Evolutionary conservation across 2,888 invertebrate species (phyloP), one percentile per base, ranked within the genome.

Genomic region (Eupithecia abbreviata): DNA sequence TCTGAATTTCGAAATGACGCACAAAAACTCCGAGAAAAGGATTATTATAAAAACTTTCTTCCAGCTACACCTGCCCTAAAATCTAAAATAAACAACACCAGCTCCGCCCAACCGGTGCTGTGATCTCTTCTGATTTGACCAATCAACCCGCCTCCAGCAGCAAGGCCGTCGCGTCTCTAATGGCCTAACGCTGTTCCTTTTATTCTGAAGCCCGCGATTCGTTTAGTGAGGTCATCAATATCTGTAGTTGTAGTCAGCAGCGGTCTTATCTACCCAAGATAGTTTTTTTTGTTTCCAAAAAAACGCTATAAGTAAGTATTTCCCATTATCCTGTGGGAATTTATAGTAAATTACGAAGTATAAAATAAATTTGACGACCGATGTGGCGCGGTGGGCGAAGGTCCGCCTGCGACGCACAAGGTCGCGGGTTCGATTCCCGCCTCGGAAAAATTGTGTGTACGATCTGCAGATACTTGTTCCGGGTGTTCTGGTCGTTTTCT

Each of bases 121-220:
- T 93, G 94, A 90, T 92, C 87, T 90, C 87, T 80, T 43, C 85
- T 90, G 92, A 94, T 94, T 94, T 92, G 93, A 93, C 94, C 94
- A 94, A 94, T 94, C 91, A 89, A 83, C 85, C 85, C 81, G 77
- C 71, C 73, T 81, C 71, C 71, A 30, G 42, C 74, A 70, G 73
- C 73, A 75, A 4, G 62, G 30, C 62, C 30, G 18, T 30, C 30
- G 62, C 62, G 30, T 10, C 62, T 30, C 62, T 78, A 76, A 76
- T 78, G 78, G 74, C 30, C 72, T 66, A 74, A 72, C 74, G 55
- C 30, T 76, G 75, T 75, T 78, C 75, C 71, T 75, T 58, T 72
- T 72, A 77, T 71, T 69, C 73, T 71, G 74, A 71, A 65, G 58
- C n/a, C 69, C 47, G 55, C 70, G 72, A 62, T 72, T 62, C 66